Evolutionary conservation across 2,888 invertebrate species (phyloP).

Genomic region (Stenolophus ochropezus): DNA sequence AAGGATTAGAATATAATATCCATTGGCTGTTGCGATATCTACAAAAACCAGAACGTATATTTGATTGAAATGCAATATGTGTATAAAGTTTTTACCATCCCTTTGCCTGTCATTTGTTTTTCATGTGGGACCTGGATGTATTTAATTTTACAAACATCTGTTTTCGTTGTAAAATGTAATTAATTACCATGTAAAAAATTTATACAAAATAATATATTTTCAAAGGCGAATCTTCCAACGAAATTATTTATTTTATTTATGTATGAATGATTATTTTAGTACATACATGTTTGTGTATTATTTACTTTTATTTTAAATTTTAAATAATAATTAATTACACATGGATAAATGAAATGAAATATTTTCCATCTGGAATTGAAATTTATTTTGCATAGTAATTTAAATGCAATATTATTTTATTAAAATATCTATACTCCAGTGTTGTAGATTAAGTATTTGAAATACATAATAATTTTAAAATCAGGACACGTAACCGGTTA

Average conservation of each 20-base stretch:
- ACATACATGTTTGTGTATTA: too few relatives aligned
- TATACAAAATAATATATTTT: not conserved
- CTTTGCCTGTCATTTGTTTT: slow-evolving; percentile 7
- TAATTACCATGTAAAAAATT: not conserved
- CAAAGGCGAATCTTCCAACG: not conserved
- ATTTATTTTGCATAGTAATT: too few relatives aligned
- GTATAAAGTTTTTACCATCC: not conserved
- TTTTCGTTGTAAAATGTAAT: not conserved
- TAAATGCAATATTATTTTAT: too few relatives aligned
- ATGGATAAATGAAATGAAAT: too few relatives aligned
- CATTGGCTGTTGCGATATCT: slow-evolving; percentile 7
- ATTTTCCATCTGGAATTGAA: too few relatives aligned
- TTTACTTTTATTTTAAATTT: too few relatives aligned
- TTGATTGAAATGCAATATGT: slow-evolving; percentile 28
- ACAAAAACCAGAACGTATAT: slow-evolving; percentile 7
- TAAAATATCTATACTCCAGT: too few relatives aligned
- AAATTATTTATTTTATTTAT: not conserved
- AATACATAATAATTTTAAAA: too few relatives aligned
- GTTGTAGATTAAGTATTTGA: too few relatives aligned
- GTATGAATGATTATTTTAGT: too few relatives aligned
- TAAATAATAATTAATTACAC: too few relatives aligned
- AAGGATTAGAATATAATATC: slow-evolving; percentile 16
- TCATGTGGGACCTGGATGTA: not conserved
- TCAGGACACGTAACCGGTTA: too few relatives aligned
- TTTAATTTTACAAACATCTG: not conserved